A percentile compares a stretch with the other conserved stretches of the same genome.
These are phyloP conservation scores for Coluber constrictor DNA, from an alignment of 2,797 vertebrate species.

Conservation along the genomic window DNA sequence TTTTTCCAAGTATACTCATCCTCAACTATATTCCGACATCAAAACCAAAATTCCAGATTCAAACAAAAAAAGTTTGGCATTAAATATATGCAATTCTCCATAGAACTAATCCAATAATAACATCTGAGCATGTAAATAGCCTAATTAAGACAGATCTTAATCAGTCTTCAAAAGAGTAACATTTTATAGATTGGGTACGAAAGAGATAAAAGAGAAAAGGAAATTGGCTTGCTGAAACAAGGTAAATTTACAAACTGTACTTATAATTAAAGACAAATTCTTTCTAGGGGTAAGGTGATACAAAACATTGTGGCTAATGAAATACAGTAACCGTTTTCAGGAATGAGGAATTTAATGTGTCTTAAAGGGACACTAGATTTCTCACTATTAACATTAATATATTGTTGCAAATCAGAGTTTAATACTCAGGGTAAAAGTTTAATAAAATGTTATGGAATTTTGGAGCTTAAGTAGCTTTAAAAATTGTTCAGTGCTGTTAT, in stretches of 20 bases:
- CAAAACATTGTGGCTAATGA: not conserved
- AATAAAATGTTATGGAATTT: conserved; percentile 9
- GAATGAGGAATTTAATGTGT: not conserved
- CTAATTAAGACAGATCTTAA: not conserved
- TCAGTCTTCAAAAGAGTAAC: not conserved
- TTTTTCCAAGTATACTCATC: not conserved
- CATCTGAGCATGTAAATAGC: not conserved
- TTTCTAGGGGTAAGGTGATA: not conserved
- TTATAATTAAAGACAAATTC: not conserved
- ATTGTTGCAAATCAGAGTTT: conserved; percentile 31
- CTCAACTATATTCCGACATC: not conserved
- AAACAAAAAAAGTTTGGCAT: not conserved
- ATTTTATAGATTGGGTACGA: not conserved
- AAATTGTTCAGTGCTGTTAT: not conserved
- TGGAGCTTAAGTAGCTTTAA: not conserved
- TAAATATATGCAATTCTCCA: not conserved
- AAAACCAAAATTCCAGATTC: not conserved
- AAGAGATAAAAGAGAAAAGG: not conserved
- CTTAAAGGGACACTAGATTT: not conserved
- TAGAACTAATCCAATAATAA: not conserved
- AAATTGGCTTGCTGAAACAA: not conserved
- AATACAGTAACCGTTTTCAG: not conserved
- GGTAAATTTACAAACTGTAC: not conserved
- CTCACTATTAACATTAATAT: not conserved
- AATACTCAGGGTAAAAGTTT: conserved; percentile 8